Evolutionary conservation across 2,888 invertebrate species (phyloP).

Genomic region (Leucophora obtusa): DNA sequence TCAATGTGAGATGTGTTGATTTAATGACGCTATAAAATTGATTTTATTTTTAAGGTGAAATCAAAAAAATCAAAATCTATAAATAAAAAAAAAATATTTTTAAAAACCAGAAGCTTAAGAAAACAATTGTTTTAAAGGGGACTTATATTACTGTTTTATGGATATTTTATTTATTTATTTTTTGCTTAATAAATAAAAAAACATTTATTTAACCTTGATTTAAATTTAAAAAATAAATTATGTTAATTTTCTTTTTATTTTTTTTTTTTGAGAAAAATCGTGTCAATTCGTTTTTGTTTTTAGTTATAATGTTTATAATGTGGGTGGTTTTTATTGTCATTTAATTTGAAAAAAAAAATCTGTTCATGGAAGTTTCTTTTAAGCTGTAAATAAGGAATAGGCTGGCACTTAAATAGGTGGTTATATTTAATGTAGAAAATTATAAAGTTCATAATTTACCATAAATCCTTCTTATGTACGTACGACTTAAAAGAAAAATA

Average conservation of each 20-base stretch:
- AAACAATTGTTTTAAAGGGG: constrained; percentile 11
- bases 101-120: constrained; percentile 28
- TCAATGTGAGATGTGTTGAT: constrained; percentile 60
- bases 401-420: background rate
- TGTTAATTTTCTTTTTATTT: constrained; percentile 42
- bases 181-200: constrained; percentile 7
- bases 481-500: too few relatives aligned
- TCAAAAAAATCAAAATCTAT: background rate
- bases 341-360: constrained; percentile 16
- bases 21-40: constrained; percentile 23
- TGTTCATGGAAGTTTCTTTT: background rate
- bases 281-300: constrained; percentile 3
- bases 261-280: constrained; percentile 37
- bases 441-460: too few relatives aligned
- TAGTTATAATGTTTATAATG: constrained; percentile 9
- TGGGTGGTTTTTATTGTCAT: constrained; percentile 57
- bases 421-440: too few relatives aligned
- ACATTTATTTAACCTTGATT: constrained; percentile 38
- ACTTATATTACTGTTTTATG: constrained; percentile 20
- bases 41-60: constrained; percentile 2
- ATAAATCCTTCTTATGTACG: too few relatives aligned
- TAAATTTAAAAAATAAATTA: constrained; percentile 41
- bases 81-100: background rate
- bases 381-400: background rate
- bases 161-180: background rate